Evolutionary conservation across 2,888 invertebrate species (phyloP), one percentile per base, ranked within the genome.

Genomic region (Abscondita cerata): DNA sequence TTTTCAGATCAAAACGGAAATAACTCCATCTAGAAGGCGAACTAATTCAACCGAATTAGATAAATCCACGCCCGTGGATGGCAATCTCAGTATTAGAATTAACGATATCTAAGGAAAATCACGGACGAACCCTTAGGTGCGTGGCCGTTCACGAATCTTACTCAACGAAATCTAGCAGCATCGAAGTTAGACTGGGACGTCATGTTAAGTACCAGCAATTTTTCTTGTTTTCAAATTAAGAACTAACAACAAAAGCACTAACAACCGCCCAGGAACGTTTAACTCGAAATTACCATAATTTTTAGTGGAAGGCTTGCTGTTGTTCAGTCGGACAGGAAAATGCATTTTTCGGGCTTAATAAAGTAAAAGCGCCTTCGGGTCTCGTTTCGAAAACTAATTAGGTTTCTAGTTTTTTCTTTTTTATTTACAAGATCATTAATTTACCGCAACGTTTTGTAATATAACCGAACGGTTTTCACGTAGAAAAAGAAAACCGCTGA

Each of bases 81-180:
- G 92, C 94, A 11, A 84, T 89, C 46, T 93, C 93, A 0, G 88
- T 92, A 38, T 85, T 95, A 40, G 92, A 93, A 79, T 86, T 93
- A 70, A 88, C 90, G 40, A 92, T 93, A 34, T 88, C 89, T 69
- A 87, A 93, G 71, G 88, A 89, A 11, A 88, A 92, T n/a, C 92
- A 93, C 76, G 92, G 92, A 1, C 84, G 88, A 64, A 87, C 88
- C 73, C 84, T 95, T 70, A 85, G 91, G 58, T 95, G 95, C 78
- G 86, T 93, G 18, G 93, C 94, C 11, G 87, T 91, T 68, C 95
- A 95, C 76, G 93, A 93, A 51, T 93, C 93, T 1, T 94, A 89
- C 79, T 87, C 91, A 0, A 87, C 87, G 2, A 87, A 87, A 76
- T 87, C 88, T 5, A 86, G 86, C 72, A 89, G 90, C 69, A 90